Base-by-base conservation (phyloP, 2,797 vertebrate species). In the Antennarius maculatus region DNA sequence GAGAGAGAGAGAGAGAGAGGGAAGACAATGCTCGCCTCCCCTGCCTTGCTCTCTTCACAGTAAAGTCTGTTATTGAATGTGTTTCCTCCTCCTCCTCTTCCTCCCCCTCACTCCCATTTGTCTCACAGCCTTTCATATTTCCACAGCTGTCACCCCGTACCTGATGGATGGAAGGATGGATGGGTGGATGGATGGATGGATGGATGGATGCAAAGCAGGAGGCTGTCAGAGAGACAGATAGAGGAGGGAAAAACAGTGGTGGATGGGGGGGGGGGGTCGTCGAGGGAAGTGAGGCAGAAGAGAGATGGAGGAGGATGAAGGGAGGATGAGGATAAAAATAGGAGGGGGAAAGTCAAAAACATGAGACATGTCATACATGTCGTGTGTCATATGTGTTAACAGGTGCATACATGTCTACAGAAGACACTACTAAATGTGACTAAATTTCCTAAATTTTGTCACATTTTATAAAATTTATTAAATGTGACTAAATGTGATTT, bases 261-360 rank as follows among this genome's bases (percentile, higher is more conserved):
- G 69, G 81, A 17, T 67, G 61, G 7, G n/a, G 54, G 28, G 66
- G 16, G 10, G 23, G 10, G 60, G 27, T 34, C 80, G 74, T 86
- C 79, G 85, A 42, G 81, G 80, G 73, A 85, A 83, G 84, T 84
- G 87, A 85, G 80, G 85, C 82, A 87, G 85, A 88, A 86, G 81
- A 80, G 78, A 80, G 71, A 80, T 1, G 51, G 79, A 79, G 74
- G 69, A 82, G 87, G 78, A 66, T 70, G 75, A 74, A 60, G 53
- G 61, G 58, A 83, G 65, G 61, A 66, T 64, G 53, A 52, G 73
- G 71, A 78, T 65, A 56, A 72, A 75, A 77, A 86, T 66, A 84
- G 71, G 61, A 73, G 13, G 7, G 34, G 59, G 68, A 76, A 76
- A 78, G 59, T 68, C 2, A 68, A 71, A 79, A 71, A 69, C 74